Percentiles rank a stretch among this genome's conserved stretches.
Conservation (phyloP, 1,140 invertebrate species). For the Hermatobates lingyangjiaoensis region DNA sequence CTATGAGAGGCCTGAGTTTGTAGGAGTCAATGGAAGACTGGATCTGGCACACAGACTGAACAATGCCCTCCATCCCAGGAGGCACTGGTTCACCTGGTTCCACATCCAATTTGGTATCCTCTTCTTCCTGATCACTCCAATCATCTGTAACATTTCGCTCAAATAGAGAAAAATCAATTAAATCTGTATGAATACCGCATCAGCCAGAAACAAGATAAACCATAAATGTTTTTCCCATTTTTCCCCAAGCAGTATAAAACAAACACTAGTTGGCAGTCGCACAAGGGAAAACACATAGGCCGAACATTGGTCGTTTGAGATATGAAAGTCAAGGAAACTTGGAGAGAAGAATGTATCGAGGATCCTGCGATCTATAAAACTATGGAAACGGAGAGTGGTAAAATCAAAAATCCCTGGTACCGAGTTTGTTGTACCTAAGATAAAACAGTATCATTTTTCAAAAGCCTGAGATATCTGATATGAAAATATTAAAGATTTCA, state of each 20-base stretch:
- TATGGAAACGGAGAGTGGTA: too few relatives aligned
- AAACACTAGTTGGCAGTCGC: too few relatives aligned
- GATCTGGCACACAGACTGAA: conserved; percentile 29
- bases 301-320: too few relatives aligned
- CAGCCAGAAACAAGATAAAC: background rate
- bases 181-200: background rate
- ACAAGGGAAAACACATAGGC: too few relatives aligned
- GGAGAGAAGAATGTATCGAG: too few relatives aligned
- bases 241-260: background rate
- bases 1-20: conserved; percentile 24
- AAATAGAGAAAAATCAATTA: background rate
- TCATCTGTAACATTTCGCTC: background rate
- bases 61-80: conserved; percentile 45
- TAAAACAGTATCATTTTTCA: too few relatives aligned
- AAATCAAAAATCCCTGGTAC: too few relatives aligned
- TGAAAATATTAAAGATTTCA: too few relatives aligned
- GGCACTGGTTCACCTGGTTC: conserved; percentile 45
- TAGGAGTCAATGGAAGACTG: conserved; percentile 32
- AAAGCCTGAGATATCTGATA: too few relatives aligned
- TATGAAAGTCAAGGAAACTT: too few relatives aligned
- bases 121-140: background rate
- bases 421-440: too few relatives aligned
- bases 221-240: background rate
- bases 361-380: too few relatives aligned
- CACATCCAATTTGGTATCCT: conserved; percentile 18